Base-by-base conservation (phyloP, 2,797 vertebrate genomes). In the Schizopygopsis malacanthus region DNA sequence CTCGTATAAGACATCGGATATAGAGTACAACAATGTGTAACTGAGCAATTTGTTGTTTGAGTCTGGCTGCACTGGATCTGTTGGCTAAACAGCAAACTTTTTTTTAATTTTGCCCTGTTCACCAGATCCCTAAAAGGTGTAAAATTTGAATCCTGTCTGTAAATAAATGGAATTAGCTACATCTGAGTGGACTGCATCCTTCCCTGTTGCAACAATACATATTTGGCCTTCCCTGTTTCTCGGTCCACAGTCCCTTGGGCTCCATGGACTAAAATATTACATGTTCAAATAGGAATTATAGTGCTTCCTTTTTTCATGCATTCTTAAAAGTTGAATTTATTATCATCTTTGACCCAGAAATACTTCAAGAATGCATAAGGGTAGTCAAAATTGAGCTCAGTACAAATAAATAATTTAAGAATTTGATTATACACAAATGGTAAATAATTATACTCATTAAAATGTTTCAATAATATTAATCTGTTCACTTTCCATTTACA, bases 1-100 rank as follows among this genome's bases (percentile, higher is more conserved):
- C 72, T 70, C 50, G 70, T 69, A 59, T 61, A 47, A 86, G 41
- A 85, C 56, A 22, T 50, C 33, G 4, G 73, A 67, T 83, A 83
- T 65, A 77, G 28, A 70, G 65, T 59, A 82, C 61, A 82, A 41
- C 72, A 70, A 77, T 45, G 43, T 22, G 39, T 47, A 75, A 85
- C 84, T 37, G 43, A 85, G 16, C 84, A 81, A 81, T 73, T 84
- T 78, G 82, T 84, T 67, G n/a, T 25, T 43, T 3, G 47, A 70
- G 28, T 70, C 47, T 39, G 22, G 33, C 72, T 84, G 45, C 37
- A 41, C 43, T 54, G 61, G 22, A 82, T 81, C 61, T 83, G 18
- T 50, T 81, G 28, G 47, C 47, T 78, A 59, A 75, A 77, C 33
- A 76, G 67, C 18, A 67, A 39, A 41, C 41, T 43, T 43, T 11